Percentiles rank a stretch among this genome's conserved stretches.
These are phyloP conservation scores for Drosophila nr. fundita DNA, from an alignment of 2,888 invertebrate genomes.

Conservation along the genomic window DNA sequence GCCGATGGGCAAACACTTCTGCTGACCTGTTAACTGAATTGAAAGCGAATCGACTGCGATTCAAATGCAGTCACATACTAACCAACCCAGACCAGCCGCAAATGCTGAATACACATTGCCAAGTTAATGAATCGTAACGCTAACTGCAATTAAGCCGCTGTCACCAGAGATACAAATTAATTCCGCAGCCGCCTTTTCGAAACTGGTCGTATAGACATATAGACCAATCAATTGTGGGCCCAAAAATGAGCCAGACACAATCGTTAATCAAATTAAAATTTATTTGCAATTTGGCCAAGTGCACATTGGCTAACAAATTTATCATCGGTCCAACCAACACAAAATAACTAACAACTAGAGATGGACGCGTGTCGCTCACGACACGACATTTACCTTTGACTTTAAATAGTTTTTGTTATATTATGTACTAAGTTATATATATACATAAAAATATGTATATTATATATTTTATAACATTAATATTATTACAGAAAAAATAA, in stretches of 20 bases:
- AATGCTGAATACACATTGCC: constrained; percentile 16
- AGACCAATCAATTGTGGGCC: constrained; percentile 54
- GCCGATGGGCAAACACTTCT: constrained; percentile 10
- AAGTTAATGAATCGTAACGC: constrained; percentile 53
- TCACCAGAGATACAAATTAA: constrained; percentile 60
- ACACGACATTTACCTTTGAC: background rate
- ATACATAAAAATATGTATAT: background rate
- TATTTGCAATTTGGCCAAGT: constrained; percentile 53
- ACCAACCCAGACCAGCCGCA: constrained; percentile 14
- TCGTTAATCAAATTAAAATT: constrained; percentile 77
- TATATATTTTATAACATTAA: background rate
- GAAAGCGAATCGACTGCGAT: constrained; percentile 39
- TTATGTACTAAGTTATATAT: background rate
- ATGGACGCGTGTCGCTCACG: constrained; percentile 1
- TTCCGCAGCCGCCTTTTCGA: constrained; percentile 31
- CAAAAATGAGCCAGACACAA: constrained; percentile 49
- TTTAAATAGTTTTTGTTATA: background rate
- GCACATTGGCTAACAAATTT: constrained; percentile 52
- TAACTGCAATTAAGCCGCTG: constrained; percentile 32
- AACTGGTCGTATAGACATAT: constrained; percentile 2
- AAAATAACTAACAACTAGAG: constrained; percentile 31
- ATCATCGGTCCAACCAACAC: constrained; percentile 33
- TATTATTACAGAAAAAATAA: background rate
- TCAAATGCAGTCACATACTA: constrained; percentile 10
- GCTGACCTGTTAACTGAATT: constrained; percentile 53